These are phyloP conservation scores for Drosophila acutilabella DNA, from an alignment of 2,888 invertebrate genomes.

Conservation along the genomic window DNA sequence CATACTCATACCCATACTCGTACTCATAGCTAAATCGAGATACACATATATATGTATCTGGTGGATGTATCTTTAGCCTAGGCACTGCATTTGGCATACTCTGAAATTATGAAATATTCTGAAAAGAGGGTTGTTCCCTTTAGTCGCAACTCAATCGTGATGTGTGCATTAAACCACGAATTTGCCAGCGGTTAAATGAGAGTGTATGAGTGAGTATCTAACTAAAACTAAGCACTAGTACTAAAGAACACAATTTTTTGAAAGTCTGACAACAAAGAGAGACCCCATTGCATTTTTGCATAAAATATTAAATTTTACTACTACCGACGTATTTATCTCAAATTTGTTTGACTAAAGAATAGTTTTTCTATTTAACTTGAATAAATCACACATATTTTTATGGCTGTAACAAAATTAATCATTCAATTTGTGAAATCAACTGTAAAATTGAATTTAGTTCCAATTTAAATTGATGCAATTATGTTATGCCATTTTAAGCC, in stretches of 20 bases:
- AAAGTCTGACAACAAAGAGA: too few relatives aligned
- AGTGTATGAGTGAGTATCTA: neutral
- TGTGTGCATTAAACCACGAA: constrained; percentile 68
- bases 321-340: too few relatives aligned
- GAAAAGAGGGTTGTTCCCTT: constrained; percentile 24
- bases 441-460: neutral
- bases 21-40: neutral
- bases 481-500: neutral
- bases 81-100: constrained; percentile 28
- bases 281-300: too few relatives aligned
- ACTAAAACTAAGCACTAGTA: neutral
- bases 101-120: constrained; percentile 63
- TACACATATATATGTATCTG: neutral
- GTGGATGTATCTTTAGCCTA: constrained; percentile 28
- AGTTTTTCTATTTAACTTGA: too few relatives aligned
- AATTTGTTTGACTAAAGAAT: too few relatives aligned
- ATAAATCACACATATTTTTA: too few relatives aligned
- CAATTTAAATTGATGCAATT: neutral
- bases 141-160: constrained; percentile 62
- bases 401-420: neutral
- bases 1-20: neutral
- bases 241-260: too few relatives aligned
- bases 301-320: too few relatives aligned
- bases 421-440: neutral
- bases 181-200: constrained; percentile 44